Evolutionary conservation across 2,113 vertebrate genomes (phyloP).

Genomic region (Donacobius atricapilla): DNA sequence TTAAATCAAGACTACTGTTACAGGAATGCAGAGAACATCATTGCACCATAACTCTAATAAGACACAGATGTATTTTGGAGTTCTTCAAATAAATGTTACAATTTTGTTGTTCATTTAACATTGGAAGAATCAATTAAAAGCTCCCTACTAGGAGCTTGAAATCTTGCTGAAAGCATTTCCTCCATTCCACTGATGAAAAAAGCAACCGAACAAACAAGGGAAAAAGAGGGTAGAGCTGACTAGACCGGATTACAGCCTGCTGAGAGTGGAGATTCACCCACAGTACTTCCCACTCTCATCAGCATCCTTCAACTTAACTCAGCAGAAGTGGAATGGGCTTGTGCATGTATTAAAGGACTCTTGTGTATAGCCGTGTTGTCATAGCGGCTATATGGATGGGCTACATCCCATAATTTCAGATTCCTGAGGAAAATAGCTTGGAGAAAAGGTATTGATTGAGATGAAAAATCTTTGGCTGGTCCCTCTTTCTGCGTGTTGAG

Average conservation of each 20-base stretch:
- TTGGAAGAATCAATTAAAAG: background rate
- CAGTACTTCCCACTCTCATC: background rate
- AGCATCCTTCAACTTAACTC: background rate
- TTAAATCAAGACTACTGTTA: background rate
- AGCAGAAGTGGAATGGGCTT: background rate
- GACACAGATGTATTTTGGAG: background rate
- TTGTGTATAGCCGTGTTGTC: background rate
- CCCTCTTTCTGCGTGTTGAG: background rate
- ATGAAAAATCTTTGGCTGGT: background rate
- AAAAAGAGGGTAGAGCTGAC: background rate
- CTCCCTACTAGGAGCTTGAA: background rate
- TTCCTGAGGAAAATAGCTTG: background rate
- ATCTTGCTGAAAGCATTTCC: background rate
- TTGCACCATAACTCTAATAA: background rate
- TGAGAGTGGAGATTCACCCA: background rate
- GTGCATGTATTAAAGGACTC: background rate
- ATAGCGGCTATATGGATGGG: background rate
- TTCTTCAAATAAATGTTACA: background rate
- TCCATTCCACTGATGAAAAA: background rate
- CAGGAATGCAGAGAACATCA: background rate
- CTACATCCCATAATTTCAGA: background rate
- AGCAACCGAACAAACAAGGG: accelerated
- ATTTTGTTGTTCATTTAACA: background rate
- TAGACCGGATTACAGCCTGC: background rate
- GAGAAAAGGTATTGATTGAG: background rate